phyloP scores from a whole-genome alignment of 2,113 vertebrate species.

The Dromas ardeola region DNA sequence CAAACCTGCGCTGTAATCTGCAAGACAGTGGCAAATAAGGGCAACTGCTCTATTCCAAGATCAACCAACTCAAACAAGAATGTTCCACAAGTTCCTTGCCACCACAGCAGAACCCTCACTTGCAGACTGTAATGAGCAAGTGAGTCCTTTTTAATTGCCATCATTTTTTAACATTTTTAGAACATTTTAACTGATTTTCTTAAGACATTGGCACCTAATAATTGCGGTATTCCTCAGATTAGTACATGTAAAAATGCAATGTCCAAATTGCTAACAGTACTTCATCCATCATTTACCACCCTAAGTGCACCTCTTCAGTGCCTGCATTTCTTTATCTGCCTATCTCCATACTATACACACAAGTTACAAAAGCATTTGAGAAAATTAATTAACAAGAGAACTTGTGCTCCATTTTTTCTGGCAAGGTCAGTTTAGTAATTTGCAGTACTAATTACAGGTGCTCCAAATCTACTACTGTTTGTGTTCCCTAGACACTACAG shows the following conservation, averaged over 20 bases:
- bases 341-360: not conserved
- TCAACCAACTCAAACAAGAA: not conserved
- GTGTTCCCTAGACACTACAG: not conserved
- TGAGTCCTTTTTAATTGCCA: not conserved
- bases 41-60: not conserved
- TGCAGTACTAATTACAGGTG: not conserved
- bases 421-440: not conserved
- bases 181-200: not conserved
- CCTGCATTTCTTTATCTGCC: not conserved
- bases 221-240: not conserved
- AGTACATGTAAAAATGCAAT: not conserved
- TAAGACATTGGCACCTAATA: not conserved
- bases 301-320: not conserved
- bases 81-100: not conserved
- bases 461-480: not conserved
- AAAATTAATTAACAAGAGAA: not conserved
- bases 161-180: not conserved
- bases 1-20: not conserved
- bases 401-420: not conserved
- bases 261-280: not conserved
- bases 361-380: not conserved
- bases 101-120: not conserved
- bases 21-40: not conserved
- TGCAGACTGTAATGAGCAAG: not conserved
- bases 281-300: not conserved